Base-by-base conservation (phyloP, 1,140 invertebrate genomes). In the Aphidius ervi region DNA sequence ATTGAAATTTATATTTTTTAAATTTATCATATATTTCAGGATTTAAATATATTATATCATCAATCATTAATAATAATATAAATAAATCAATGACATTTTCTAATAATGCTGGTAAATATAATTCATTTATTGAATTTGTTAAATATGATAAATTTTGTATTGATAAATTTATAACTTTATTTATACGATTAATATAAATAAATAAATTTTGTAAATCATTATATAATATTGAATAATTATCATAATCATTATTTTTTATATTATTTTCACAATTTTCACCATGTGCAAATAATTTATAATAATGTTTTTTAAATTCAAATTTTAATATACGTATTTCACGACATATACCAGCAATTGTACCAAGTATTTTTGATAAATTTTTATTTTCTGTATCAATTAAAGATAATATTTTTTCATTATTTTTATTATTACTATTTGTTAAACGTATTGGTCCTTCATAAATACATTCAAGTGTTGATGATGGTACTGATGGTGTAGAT, bases 341-440 rank as follows among this genome's bases (percentile, higher is more conserved):
- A 75, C 90, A 94, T 1, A 93, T 78, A 46, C 88, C 84, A n/a
- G 87, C 85, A 49, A 94, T 83, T 1, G 91, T 89, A 41, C 87
- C 86, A n/a, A 95, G 77, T 16, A 93, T 84, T 80, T 93, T 92
- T 57, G 91, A 91, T 59, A 93, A 83, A 20, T 87, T 79, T 73
- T 90, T 88, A 74, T 93, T 93, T 75, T 95, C 91, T 37, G 89
- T 92, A 64, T 89, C 85, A 23, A 90, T 84, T 46, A 94, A 72
- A 63, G 90, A 83, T 39, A 89, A 75, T 46, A 92, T 70, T 39
- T 82, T 80, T 8, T 87, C 82, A 66, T 86, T 79, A 76, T 92
- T 90, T 31, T 31, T 31, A 64, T 78, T 79, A 6, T 84, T 81
- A 82, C 57, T 85, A 81, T 80, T 89, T 80, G 72, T 82, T 48